Conservation (phyloP, 2,888 invertebrate genomes). For the Hypsopygia costalis region DNA sequence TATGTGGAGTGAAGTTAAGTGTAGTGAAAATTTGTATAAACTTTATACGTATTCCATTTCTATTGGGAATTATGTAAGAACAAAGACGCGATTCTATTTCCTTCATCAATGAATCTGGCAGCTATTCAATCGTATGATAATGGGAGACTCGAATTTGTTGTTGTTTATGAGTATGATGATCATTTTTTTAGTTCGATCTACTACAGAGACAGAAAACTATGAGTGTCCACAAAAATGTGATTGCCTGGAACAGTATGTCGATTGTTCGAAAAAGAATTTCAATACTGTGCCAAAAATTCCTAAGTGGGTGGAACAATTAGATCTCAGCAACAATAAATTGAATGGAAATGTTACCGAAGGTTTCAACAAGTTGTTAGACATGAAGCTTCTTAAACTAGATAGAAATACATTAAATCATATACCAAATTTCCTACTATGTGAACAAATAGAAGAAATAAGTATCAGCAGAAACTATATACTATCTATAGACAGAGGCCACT, state of each 20-base stretch:
- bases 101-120: slow-evolving; percentile 49
- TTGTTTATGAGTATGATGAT: slow-evolving; percentile 59
- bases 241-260: slow-evolving; percentile 87
- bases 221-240: slow-evolving; percentile 85
- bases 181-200: slow-evolving; percentile 46
- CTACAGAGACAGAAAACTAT: slow-evolving; percentile 53
- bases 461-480: slow-evolving; percentile 83
- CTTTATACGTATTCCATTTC: slow-evolving; percentile 31
- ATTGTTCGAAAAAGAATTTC: slow-evolving; percentile 87
- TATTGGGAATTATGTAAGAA: slow-evolving; percentile 65
- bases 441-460: slow-evolving; percentile 80
- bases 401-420: slow-evolving; percentile 79
- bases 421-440: slow-evolving; percentile 74
- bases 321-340: slow-evolving; percentile 76
- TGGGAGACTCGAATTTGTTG: slow-evolving; percentile 71
- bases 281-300: slow-evolving; percentile 87
- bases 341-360: slow-evolving; percentile 56
- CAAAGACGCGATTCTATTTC: slow-evolving; percentile 40
- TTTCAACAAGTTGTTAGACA: slow-evolving; percentile 50
- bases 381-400: slow-evolving; percentile 74
- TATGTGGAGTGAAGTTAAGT: slow-evolving; percentile 39
- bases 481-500: slow-evolving; percentile 77
- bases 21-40: slow-evolving; percentile 35
- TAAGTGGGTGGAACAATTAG: slow-evolving; percentile 88
- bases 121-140: slow-evolving; percentile 70